Evolutionary conservation across 2,888 invertebrate genomes (phyloP).

Genomic region (Pogonocherus hispidulus): DNA sequence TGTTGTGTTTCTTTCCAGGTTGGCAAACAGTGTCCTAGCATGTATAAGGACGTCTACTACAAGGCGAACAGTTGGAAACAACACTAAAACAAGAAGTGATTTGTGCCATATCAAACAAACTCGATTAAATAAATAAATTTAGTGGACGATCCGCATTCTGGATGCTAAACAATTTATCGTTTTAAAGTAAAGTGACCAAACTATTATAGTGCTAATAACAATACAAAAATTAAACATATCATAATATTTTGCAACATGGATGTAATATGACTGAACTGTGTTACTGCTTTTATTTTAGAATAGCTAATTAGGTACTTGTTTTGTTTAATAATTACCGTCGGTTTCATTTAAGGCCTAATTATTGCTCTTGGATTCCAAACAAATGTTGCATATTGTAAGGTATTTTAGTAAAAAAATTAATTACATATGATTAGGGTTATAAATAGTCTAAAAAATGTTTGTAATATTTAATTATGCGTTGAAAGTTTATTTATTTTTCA

Average conservation of each 20-base stretch:
- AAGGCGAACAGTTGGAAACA: constrained; percentile 94
- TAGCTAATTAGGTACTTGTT: constrained; percentile 40
- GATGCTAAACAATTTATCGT: constrained; percentile 34
- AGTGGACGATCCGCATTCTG: constrained; percentile 41
- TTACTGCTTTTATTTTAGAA: constrained; percentile 57
- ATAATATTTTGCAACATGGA: constrained; percentile 63
- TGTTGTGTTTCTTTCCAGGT: constrained; percentile 72
- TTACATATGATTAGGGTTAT: constrained; percentile 37
- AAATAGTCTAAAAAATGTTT: constrained; percentile 47
- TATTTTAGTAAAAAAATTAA: constrained; percentile 43
- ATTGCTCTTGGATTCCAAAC: constrained; percentile 18
- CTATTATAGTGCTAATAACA: constrained; percentile 51
- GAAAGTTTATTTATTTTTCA: constrained; percentile 43
- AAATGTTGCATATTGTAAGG: constrained; percentile 31
- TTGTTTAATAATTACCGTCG: constrained; percentile 1
- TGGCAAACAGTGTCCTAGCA: constrained; percentile 89
- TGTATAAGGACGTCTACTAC: constrained; percentile 94
- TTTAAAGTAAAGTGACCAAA: constrained; percentile 57
- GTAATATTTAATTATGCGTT: constrained; percentile 52
- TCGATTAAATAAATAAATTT: constrained; percentile 22
- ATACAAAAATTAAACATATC: constrained; percentile 63
- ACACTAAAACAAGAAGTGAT: constrained; percentile 70
- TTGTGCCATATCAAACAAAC: constrained; percentile 40
- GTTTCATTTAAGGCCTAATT: constrained; percentile 44
- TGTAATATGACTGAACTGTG: constrained; percentile 57